Evolutionary conservation across 2,888 invertebrate genomes (phyloP).

Genomic region (Cryptus armator): DNA sequence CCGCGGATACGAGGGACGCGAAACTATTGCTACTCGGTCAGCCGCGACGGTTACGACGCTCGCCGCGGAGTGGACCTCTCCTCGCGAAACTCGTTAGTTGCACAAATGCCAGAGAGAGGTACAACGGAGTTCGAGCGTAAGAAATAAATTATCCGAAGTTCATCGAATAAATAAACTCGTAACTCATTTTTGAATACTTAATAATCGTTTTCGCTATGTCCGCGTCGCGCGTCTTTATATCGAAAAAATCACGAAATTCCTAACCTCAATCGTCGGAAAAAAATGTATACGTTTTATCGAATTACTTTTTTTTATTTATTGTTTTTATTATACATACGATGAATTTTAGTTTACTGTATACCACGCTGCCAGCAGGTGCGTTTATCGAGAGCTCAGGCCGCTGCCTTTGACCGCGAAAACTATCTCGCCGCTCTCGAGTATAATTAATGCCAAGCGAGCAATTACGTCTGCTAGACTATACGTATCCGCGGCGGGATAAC

Average conservation of each 20-base stretch:
- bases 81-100: not conserved
- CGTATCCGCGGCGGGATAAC: constrained; percentile 39
- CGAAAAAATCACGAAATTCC: no score
- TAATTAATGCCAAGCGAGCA: constrained; percentile 62
- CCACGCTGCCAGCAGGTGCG: constrained; percentile 32
- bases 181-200: not conserved
- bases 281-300: not conserved
- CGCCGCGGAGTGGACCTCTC: not conserved
- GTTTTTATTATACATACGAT: constrained; percentile 15
- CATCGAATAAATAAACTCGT: constrained; percentile 7
- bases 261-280: no score
- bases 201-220: not conserved
- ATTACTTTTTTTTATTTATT: not conserved
- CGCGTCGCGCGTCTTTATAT: not conserved
- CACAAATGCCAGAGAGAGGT: not conserved
- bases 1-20: constrained; percentile 15
- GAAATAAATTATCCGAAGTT: constrained; percentile 1
- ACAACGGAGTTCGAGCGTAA: not conserved
- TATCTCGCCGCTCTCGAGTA: constrained; percentile 50
- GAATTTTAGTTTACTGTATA: constrained; percentile 1
- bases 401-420: constrained; percentile 67
- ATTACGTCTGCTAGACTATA: constrained; percentile 46
- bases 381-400: constrained; percentile 38
- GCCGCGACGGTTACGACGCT: constrained; percentile 49
- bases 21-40: constrained; percentile 53